These are phyloP conservation scores for Pinctada fucata DNA, from an alignment of 2,888 invertebrate genomes.

Conservation along the genomic window DNA sequence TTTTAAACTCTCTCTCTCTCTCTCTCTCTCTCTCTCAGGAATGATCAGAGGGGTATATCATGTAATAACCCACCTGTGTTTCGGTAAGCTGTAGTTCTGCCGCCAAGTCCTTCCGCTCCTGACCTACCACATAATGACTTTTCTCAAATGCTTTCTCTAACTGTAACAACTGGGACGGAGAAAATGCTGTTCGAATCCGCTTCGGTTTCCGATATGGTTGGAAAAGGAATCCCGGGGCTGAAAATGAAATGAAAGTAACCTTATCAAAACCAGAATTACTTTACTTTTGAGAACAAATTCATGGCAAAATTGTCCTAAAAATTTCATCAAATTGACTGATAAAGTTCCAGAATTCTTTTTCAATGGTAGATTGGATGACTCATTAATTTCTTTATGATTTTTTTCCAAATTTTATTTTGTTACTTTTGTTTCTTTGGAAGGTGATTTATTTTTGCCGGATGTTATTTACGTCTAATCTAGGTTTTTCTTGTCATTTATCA, in stretches of 20 bases:
- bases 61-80: slow-evolving; percentile 85
- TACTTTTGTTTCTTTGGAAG: too few species aligned
- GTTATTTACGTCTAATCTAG: too few species aligned
- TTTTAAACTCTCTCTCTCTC: too few species aligned
- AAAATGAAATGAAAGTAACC: not conserved
- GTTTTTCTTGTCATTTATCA: too few species aligned
- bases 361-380: too few species aligned
- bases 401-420: too few species aligned
- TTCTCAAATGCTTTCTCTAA: slow-evolving; percentile 99
- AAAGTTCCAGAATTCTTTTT: too few species aligned
- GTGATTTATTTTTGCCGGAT: too few species aligned
- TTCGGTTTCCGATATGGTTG: slow-evolving; percentile 99
- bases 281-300: not conserved
- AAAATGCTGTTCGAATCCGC: slow-evolving; percentile 98
- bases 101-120: slow-evolving; percentile 97
- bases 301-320: not conserved
- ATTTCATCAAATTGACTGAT: not conserved
- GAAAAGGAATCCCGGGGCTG: slow-evolving; percentile 83
- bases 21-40: too few species aligned
- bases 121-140: slow-evolving; percentile 99
- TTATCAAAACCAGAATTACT: too few species aligned
- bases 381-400: too few species aligned
- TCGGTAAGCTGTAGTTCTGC: slow-evolving; percentile 95
- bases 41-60: too few species aligned
- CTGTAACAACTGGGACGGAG: slow-evolving; percentile 96